Evolutionary conservation across 2,797 vertebrate species (phyloP).

Genomic region (Gephyroberyx darwinii): DNA sequence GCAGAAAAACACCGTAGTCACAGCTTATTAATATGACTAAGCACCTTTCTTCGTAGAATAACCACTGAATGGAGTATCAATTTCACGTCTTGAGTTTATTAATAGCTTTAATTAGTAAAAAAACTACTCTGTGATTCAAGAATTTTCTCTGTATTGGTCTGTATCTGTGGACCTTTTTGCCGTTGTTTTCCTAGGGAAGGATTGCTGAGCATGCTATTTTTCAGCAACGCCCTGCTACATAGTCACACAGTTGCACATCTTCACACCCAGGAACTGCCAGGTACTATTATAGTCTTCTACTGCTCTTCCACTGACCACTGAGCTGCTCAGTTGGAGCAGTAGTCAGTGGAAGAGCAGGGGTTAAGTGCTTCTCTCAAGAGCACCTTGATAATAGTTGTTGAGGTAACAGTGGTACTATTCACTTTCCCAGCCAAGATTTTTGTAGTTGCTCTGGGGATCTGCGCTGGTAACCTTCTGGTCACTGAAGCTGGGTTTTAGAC

Average conservation of each 20-base stretch:
- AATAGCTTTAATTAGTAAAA: neutral
- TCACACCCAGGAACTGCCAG: slow-evolving; percentile 23
- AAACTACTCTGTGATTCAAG: neutral
- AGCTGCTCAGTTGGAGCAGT: slow-evolving; percentile 48
- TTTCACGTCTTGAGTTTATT: neutral
- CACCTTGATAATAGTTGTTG: slow-evolving; percentile 47
- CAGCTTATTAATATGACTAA: slow-evolving; percentile 7
- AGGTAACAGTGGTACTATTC: slow-evolving; percentile 32
- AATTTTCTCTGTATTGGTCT: neutral
- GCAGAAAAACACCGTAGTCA: slow-evolving; percentile 13
- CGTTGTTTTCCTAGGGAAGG: neutral
- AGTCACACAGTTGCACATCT: slow-evolving; percentile 17
- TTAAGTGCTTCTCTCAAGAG: slow-evolving; percentile 55
- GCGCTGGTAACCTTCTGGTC: slow-evolving; percentile 2
- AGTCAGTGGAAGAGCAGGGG: no score
- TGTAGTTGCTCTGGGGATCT: slow-evolving; percentile 1
- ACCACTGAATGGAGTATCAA: slow-evolving; percentile 6
- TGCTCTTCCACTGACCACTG: slow-evolving; percentile 41
- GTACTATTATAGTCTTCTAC: slow-evolving; percentile 35
- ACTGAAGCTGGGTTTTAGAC: neutral
- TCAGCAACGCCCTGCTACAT: neutral
- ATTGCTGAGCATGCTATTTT: slow-evolving; percentile 7
- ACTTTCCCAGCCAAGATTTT: slow-evolving; percentile 14
- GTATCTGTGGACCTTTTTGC: slow-evolving; percentile 1
- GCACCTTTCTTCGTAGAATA: slow-evolving; percentile 12